Evolutionary conservation across 2,888 invertebrate species (phyloP).

Genomic region (Amblyteles armatorius): DNA sequence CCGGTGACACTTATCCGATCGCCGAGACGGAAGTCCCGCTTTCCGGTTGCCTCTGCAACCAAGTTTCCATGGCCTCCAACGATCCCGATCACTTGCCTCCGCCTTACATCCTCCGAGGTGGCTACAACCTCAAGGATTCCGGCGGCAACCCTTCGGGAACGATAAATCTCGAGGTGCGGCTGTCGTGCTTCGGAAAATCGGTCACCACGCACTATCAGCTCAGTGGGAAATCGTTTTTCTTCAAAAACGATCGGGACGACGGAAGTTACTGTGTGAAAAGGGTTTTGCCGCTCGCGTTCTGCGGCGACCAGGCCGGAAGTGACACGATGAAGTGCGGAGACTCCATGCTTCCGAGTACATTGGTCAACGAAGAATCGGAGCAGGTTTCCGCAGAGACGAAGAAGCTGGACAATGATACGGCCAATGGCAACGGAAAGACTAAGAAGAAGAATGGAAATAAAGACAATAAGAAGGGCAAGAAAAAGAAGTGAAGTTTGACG

Average conservation of each 20-base stretch:
- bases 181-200: conserved; percentile 78
- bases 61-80: conserved; percentile 80
- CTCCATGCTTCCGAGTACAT: conserved; percentile 55
- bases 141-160: conserved; percentile 79
- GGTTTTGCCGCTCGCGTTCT: conserved; percentile 58
- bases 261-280: conserved; percentile 75
- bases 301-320: conserved; percentile 49
- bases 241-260: conserved; percentile 74
- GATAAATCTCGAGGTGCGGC: conserved; percentile 75
- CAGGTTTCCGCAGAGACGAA: conserved; percentile 41
- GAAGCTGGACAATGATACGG: conserved; percentile 49
- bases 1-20: conserved; percentile 80
- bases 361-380: conserved; percentile 60
- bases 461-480: conserved; percentile 58
- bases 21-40: conserved; percentile 78
- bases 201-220: conserved; percentile 78
- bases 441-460: conserved; percentile 41
- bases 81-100: conserved; percentile 78
- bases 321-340: conserved; percentile 60
- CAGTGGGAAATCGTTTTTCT: conserved; percentile 73
- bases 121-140: conserved; percentile 76
- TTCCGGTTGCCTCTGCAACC: conserved; percentile 81
- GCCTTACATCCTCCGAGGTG: conserved; percentile 76
- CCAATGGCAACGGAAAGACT: conserved; percentile 53
- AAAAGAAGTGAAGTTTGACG: conserved; percentile 57